Evolutionary conservation across 2,888 invertebrate genomes (phyloP).

Genomic region (Luffia ferchaultella): DNA sequence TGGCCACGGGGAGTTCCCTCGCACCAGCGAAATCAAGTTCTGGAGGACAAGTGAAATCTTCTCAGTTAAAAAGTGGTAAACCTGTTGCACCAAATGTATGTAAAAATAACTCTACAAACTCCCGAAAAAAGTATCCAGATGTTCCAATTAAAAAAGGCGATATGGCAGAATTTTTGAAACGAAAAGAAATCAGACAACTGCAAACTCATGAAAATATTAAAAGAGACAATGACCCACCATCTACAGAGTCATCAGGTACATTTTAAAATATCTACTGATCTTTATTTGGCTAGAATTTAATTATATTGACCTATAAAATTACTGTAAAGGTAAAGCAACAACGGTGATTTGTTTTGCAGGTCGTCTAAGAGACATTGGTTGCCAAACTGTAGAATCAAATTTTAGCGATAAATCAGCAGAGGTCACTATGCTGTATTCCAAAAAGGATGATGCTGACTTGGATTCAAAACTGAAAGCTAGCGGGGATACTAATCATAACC

Average conservation of each 20-base stretch:
- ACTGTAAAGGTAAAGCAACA: too few relatives aligned
- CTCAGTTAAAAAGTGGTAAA: slow-evolving; percentile 44
- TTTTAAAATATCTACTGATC: too few relatives aligned
- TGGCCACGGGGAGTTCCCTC: slow-evolving; percentile 17
- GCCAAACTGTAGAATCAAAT: slow-evolving; percentile 50
- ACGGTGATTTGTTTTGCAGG: too few relatives aligned
- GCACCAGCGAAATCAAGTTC: slow-evolving; percentile 14
- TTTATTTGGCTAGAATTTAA: too few relatives aligned
- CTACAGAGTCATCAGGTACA: slow-evolving; percentile 30
- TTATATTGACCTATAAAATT: too few relatives aligned
- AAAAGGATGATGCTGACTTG: slow-evolving; percentile 33
- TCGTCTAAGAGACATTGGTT: slow-evolving; percentile 42
- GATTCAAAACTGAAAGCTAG: slow-evolving; percentile 47
- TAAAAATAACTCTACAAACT: slow-evolving; percentile 35
- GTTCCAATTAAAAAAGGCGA: slow-evolving; percentile 50
- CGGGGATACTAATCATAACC: slow-evolving; percentile 36
- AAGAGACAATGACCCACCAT: slow-evolving; percentile 31
- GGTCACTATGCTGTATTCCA: slow-evolving; percentile 55
- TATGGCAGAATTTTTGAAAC: slow-evolving; percentile 51
- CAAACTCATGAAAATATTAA: slow-evolving; percentile 13
- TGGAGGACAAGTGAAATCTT: slow-evolving; percentile 41
- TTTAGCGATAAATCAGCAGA: slow-evolving; percentile 40
- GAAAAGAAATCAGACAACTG: slow-evolving; percentile 29
- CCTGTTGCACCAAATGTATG: slow-evolving; percentile 30
- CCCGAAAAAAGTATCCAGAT: slow-evolving; percentile 36